Percentiles rank a stretch among this genome's conserved stretches.
Evolutionary conservation across 2,113 vertebrate genomes (phyloP).

Genomic region (Thinocorus orbignyianus): DNA sequence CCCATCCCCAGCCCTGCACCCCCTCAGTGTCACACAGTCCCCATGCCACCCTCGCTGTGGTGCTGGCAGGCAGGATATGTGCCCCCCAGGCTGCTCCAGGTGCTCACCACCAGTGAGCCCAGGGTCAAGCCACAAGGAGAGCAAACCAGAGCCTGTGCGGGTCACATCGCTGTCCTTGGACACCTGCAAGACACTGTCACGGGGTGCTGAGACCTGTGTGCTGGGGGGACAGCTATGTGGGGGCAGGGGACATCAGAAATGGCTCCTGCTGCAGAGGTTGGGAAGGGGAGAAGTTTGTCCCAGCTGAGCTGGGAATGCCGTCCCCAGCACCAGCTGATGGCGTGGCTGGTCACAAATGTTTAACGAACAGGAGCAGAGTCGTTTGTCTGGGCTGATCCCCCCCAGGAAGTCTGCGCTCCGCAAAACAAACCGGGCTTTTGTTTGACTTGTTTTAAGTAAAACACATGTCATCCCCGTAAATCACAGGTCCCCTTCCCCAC

Average conservation of each 20-base stretch:
- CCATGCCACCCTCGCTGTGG: accelerated
- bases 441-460: conserved; percentile 51
- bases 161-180: background rate
- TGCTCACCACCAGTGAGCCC: background rate
- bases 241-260: background rate
- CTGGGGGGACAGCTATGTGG: accelerated
- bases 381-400: conserved; percentile 32
- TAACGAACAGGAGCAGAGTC: conserved; percentile 12
- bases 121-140: background rate
- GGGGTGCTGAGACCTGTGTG: background rate
- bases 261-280: background rate
- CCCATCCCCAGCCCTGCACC: background rate
- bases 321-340: background rate
- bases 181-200: background rate
- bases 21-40: background rate
- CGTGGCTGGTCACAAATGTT: background rate
- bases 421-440: conserved; percentile 51
- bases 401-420: background rate
- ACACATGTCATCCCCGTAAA: conserved; percentile 22
- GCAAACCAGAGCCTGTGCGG: background rate
- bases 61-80: accelerated
- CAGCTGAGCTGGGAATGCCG: background rate
- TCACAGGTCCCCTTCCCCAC: conserved; percentile 11
- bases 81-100: background rate
- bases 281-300: background rate